Evolutionary conservation across 64 coral and sea anemone species (phyloP).

Genomic region (Hydrozoanthus tunicans): DNA sequence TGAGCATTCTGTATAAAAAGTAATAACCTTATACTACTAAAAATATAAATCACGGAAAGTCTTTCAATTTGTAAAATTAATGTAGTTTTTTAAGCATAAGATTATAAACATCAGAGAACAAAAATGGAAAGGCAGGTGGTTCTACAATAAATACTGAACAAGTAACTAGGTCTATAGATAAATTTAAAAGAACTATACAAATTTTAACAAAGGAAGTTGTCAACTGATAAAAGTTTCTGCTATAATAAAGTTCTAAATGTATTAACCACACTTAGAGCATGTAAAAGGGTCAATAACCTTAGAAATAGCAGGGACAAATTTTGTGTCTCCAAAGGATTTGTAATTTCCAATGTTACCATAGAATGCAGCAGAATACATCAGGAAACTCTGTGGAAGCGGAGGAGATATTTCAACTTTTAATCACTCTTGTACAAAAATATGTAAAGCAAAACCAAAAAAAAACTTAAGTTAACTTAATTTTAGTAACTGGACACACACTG

Average conservation of each 20-base stretch:
- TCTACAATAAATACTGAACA: too few relatives aligned
- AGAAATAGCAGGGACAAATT: slow-evolving; percentile 85
- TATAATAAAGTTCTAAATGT: background rate
- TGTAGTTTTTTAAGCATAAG: too few relatives aligned
- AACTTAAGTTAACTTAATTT: background rate
- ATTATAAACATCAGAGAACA: too few relatives aligned
- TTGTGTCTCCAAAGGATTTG: slow-evolving; percentile 98
- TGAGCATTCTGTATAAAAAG: too few relatives aligned
- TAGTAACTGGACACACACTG: background rate
- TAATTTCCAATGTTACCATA: slow-evolving; percentile 99
- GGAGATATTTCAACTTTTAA: background rate
- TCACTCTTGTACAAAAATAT: background rate
- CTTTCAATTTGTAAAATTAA: too few relatives aligned
- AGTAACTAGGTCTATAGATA: too few relatives aligned
- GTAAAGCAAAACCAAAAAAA: background rate
- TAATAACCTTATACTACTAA: too few relatives aligned
- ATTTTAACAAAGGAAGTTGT: too few relatives aligned
- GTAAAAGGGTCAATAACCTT: slow-evolving; percentile 66
- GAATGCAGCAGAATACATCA: slow-evolving; percentile 95
- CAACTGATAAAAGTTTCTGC: background rate
- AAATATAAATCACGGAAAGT: too few relatives aligned
- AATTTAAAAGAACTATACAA: too few relatives aligned
- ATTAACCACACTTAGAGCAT: background rate
- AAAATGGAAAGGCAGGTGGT: too few relatives aligned
- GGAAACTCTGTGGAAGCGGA: slow-evolving; percentile 68